Evolutionary conservation across 2,113 vertebrate species (phyloP), one percentile per base, ranked within the genome.

Genomic region (Pomatostomus ruficeps): DNA sequence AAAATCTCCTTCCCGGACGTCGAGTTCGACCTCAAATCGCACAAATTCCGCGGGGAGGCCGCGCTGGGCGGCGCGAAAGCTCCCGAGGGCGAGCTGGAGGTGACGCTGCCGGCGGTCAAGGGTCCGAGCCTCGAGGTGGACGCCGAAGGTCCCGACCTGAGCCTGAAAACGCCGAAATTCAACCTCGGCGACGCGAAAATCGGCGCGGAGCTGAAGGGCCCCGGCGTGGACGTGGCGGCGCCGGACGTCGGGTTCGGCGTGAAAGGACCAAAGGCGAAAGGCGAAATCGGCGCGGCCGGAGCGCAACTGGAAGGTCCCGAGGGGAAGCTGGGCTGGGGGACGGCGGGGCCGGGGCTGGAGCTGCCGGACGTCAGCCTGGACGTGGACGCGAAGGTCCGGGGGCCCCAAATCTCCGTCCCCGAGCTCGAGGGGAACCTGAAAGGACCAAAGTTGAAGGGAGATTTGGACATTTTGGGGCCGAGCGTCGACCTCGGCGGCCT

Each of bases 1-100:
- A 99, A 98, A 72, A 97, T 99, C 91, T 96, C 98, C 95, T 99
- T 99, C 91, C 99, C 99, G 1, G 99, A 99, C 63, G 99, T 99
- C 1, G 99, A 99, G 59, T 98, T 99, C 68, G 99, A 99, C 75
- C 98, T 99, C 4, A 99, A 99, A 93, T 99, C 99, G 3, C 97
- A 98, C 35, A 97, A 98, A 51, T 84, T 96, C 71, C 98, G 99
- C 93, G 97, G 96, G 0, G 98, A 98, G 24, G 97, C 96, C 29
- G 94, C 98, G 4, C 84, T 92, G 29, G 96, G 96, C 19, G 94
- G 63, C 65, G 96, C 98, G 0, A 98, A 97, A 46, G 3, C 85
- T n/a, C n/a, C n/a, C 0, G 97, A 98, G 54, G 97, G 97, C 11
- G 97, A 97, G 4, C 14, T 98, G 55, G 97, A 98, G 15, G 63